A percentile compares a stretch with the other conserved stretches of the same genome.
These are phyloP conservation scores for Chiroxiphia lanceolata DNA, from an alignment of 2,797 vertebrate genomes.

Conservation along the genomic window DNA sequence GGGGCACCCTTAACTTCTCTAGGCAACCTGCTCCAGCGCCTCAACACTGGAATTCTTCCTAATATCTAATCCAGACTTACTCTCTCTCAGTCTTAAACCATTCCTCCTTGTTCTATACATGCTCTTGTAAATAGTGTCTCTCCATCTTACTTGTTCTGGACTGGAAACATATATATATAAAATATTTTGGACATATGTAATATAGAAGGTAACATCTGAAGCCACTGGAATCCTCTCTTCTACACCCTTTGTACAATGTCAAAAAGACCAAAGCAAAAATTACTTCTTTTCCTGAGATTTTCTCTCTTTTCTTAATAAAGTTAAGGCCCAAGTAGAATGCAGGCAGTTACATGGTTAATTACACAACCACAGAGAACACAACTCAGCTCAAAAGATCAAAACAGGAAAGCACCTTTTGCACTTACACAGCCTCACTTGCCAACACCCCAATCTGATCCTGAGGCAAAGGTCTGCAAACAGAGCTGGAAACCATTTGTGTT, in stretches of 20 bases:
- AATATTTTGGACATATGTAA: neutral
- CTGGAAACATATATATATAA: neutral
- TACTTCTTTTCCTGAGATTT: neutral
- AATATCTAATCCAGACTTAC: neutral
- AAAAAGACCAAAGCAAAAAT: neutral
- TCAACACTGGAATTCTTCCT: neutral
- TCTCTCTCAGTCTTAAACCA: neutral
- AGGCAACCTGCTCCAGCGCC: neutral
- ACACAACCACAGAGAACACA: neutral
- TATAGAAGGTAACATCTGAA: neutral
- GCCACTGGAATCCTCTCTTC: neutral
- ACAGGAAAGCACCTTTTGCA: neutral
- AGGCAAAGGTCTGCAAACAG: neutral
- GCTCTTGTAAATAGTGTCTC: neutral
- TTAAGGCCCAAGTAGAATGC: neutral
- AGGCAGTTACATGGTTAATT: neutral
- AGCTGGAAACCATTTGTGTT: neutral
- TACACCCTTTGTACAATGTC: neutral
- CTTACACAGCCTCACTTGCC: neutral
- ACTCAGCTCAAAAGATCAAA: neutral
- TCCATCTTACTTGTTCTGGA: neutral
- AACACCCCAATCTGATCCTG: neutral
- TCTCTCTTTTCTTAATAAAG: neutral
- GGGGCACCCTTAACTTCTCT: neutral
- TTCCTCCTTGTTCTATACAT: neutral